Evolutionary conservation across 2,797 vertebrate species (phyloP), one percentile per base, ranked within the genome.

Genomic region (Geranospiza caerulescens): DNA sequence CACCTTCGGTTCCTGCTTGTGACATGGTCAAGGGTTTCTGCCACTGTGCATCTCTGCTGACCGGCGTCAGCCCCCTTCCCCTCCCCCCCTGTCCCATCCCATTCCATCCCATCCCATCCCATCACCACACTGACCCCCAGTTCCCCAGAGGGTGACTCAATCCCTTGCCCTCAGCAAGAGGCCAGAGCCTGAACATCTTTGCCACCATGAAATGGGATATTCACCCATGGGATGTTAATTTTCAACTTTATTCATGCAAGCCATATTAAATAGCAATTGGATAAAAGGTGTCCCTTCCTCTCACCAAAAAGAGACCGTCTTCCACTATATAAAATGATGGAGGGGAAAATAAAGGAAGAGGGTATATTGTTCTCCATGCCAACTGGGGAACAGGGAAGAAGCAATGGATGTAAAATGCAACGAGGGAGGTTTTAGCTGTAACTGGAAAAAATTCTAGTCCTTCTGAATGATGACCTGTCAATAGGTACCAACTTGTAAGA

Each of bases 11-110:
- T 94, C 11, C 44, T 73, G 47, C 34, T 23, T 50, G 42, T 6
- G 4, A 89, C 0, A 0, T 44, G 55, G 50, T 52, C 25, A 70
- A 66, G 31, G 26, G 36, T 55, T 93, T 89, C 59, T 87, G 55
- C 20, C 13, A 48, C 45, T 0, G 2, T 5, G 3, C 2, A 2
- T 27, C 17, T 55, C 56, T 62, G 36, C 25, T 66, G 82, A 47
- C 8, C 3, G 2, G 8, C 1, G 1, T 52, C 52, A 59, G 40
- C 15, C 16, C 36, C 11, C 6, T 20, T 9, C 38, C 40, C 34
- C 12, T 7, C 38, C 36, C 29, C 12, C 7, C 38, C 48, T 15
- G 25, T 10, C 42, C 40, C n/a, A 18, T 9, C 38, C n/a, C 31
- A 17, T 9, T 33, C 36, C 31, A 26, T 26, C 1, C 55, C n/a